Base-by-base conservation (phyloP, 2,113 vertebrate species). In the Periophthalmodon schlosseri region DNA sequence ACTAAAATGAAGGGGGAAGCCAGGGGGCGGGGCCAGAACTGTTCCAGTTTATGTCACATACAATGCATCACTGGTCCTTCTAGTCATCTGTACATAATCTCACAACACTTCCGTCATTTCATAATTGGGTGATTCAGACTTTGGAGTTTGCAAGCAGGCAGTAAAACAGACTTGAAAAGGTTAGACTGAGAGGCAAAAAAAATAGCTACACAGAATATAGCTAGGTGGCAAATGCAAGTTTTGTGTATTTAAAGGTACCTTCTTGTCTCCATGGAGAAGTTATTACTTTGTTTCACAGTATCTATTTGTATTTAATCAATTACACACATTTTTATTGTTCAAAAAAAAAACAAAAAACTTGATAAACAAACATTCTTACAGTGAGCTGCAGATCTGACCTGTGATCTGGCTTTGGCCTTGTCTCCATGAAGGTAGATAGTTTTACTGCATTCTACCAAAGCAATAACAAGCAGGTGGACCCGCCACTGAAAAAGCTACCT, bases 1-100 rank as follows among this genome's bases (percentile, higher is more conserved):
- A 85, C 87, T 84, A 67, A 63, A 58, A 78, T 77, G 78, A 85
- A 74, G 71, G 72, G 68, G 70, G 64, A 65, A 70, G 76, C 1
- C 16, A 46, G 57, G 6, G 66, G 73, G 75, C 15, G 77, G 24
- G 57, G 52, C 18, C 11, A n/a, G 50, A 60, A 60, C 44, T 60
- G 68, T 68, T 72, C 76, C 70, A 54, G 73, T 70, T 75, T 68
- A 77, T 72, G 81, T 76, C 83, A 83, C 63, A 50, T 78, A 69
- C 60, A 76, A 76, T 87, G 82, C 81, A 75, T 56, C 58, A 3
- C 33, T 39, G 24, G 56, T 64, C 60, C 60, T 64, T 15, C 57
- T 4, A 13, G 57, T 60, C 46, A 66, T 12, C 56, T 3, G 54
- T 18, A 1, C 56, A 44, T 44, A 68, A 64, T 64, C 65, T 34